A percentile compares a stretch with the other conserved stretches of the same genome.
Evolutionary conservation across 2,797 vertebrate species (phyloP).

Genomic region (Pipistrellus nathusii): DNA sequence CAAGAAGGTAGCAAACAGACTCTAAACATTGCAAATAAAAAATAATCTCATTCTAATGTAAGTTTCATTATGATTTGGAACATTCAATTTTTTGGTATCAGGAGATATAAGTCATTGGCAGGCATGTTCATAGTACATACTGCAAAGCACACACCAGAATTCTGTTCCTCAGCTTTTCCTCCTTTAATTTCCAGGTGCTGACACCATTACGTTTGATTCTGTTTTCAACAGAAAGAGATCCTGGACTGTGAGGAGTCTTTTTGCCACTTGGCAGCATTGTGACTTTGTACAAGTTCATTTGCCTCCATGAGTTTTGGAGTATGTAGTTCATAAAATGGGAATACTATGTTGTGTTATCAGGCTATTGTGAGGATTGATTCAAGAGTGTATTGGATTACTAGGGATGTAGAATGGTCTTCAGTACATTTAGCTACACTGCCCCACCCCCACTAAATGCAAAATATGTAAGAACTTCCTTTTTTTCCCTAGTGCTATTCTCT

Average conservation of each 20-base stretch:
- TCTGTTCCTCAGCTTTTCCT: not conserved
- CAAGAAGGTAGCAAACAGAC: not conserved
- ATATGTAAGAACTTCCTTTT: not conserved
- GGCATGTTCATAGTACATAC: not conserved
- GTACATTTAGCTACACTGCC: no score
- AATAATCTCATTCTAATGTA: not conserved
- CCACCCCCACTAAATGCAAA: no score
- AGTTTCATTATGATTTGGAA: not conserved
- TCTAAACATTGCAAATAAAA: conserved; percentile 15
- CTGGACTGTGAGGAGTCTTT: not conserved
- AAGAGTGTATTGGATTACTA: no score
- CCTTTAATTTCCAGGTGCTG: not conserved
- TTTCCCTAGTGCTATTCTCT: not conserved
- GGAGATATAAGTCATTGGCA: not conserved
- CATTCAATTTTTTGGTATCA: not conserved
- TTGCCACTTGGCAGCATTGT: not conserved
- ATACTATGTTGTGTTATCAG: no score
- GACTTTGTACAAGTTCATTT: not conserved
- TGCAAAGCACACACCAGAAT: not conserved
- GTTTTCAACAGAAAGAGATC: not conserved
- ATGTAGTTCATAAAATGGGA: not conserved
- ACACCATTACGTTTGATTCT: not conserved
- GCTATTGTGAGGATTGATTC: no score
- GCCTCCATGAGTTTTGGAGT: not conserved
- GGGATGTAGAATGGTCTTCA: no score